These are phyloP conservation scores for Microtus agrestis DNA, from an alignment of 2,797 vertebrate genomes.

Conservation along the genomic window DNA sequence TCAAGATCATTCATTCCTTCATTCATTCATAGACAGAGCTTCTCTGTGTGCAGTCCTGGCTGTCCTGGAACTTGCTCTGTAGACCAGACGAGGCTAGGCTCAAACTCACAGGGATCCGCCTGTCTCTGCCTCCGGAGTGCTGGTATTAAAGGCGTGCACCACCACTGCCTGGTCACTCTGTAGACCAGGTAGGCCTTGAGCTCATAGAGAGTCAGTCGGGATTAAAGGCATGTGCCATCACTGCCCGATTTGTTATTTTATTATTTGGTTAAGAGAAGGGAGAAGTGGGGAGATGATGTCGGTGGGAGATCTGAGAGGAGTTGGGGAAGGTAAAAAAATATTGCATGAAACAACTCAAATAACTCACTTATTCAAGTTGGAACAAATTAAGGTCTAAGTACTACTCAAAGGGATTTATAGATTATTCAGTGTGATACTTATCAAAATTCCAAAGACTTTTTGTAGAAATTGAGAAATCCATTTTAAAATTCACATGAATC, in stretches of 20 bases:
- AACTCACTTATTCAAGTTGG: not conserved
- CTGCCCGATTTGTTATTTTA: not conserved
- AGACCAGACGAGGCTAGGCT: not conserved
- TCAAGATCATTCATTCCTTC: not conserved
- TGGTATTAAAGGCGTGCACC: not conserved
- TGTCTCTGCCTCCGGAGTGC: not conserved
- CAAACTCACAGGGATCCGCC: not conserved
- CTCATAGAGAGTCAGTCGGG: no score
- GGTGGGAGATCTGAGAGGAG: not conserved
- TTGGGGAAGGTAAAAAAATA: not conserved
- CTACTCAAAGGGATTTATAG: not conserved
- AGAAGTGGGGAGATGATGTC: not conserved
- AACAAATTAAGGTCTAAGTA: not conserved
- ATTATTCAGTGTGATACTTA: not conserved
- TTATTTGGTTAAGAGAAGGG: not conserved
- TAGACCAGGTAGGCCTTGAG: no score
- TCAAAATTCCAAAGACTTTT: not conserved
- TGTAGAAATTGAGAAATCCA: not conserved
- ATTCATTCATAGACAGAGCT: not conserved
- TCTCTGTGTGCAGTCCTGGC: not conserved
- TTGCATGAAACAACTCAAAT: not conserved
- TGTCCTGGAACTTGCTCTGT: not conserved
- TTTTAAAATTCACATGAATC: not conserved
- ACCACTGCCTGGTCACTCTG: not conserved
- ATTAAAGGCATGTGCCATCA: no score